Conservation (phyloP, 2,797 vertebrate species). For the Lycodopsis pacificus region DNA sequence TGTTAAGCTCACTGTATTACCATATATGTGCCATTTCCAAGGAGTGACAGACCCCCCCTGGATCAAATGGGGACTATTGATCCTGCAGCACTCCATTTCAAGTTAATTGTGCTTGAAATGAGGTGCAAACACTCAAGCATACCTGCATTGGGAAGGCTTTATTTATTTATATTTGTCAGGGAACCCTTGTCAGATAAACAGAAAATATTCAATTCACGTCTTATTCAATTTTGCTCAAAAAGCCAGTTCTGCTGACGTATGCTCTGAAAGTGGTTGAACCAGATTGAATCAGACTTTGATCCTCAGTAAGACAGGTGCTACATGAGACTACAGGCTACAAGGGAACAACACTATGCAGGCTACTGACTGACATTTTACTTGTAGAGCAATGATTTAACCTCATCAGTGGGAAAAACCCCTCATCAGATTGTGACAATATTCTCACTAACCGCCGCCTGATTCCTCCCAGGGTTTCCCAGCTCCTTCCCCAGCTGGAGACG, state of each 20-base stretch:
- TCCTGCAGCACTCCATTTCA: slow-evolving; percentile 91
- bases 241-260: slow-evolving; percentile 73
- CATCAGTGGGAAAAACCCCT: slow-evolving; percentile 43
- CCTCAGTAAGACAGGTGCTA: slow-evolving; percentile 35
- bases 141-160: slow-evolving; percentile 84
- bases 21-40: slow-evolving; percentile 89
- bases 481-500: slow-evolving; percentile 31
- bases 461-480: not conserved
- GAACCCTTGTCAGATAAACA: slow-evolving; percentile 81
- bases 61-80: slow-evolving; percentile 91
- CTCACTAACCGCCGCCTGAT: slow-evolving; percentile 1
- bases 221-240: slow-evolving; percentile 83
- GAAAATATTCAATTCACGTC: slow-evolving; percentile 84
- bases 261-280: slow-evolving; percentile 66
- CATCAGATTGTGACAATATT: slow-evolving; percentile 35
- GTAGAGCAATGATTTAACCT: slow-evolving; percentile 58
- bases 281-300: slow-evolving; percentile 76
- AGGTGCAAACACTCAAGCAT: slow-evolving; percentile 86
- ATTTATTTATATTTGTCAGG: slow-evolving; percentile 86
- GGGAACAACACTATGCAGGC: slow-evolving; percentile 32
- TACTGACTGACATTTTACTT: slow-evolving; percentile 48
- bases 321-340: slow-evolving; percentile 39
- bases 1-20: slow-evolving; percentile 87
- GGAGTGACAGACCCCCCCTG: slow-evolving; percentile 83
- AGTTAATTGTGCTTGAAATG: slow-evolving; percentile 93